phyloP scores from a whole-genome alignment of 2,113 vertebrate species.

The Malaclemys terrapin region DNA sequence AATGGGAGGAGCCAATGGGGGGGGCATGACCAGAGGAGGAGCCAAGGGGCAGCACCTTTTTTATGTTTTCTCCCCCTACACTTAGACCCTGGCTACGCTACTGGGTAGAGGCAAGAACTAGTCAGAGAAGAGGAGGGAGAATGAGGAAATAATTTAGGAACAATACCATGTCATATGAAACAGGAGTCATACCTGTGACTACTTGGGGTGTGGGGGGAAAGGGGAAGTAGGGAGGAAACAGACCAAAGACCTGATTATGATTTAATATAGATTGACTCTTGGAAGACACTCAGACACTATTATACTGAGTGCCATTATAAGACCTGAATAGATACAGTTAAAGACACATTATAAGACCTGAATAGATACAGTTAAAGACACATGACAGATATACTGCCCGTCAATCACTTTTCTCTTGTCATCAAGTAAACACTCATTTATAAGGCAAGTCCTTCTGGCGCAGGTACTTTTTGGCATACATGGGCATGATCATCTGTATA shows the following conservation, averaged over 20 bases:
- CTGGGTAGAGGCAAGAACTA: fast-evolving
- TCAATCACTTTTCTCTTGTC: not conserved
- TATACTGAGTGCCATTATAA: not conserved
- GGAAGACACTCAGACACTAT: fast-evolving
- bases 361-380: fast-evolving
- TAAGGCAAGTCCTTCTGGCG: not conserved
- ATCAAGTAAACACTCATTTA: not conserved
- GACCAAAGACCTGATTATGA: not conserved
- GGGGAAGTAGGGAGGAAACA: fast-evolving
- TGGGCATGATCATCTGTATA: fast-evolving
- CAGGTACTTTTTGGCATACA: not conserved
- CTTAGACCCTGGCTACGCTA: too few relatives aligned
- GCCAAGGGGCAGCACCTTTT: too few relatives aligned
- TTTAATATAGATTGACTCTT: not conserved
- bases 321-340: fast-evolving
- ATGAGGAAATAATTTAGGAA: not conserved
- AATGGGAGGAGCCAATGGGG: too few relatives aligned
- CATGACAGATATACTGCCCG: not conserved
- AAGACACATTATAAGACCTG: not conserved
- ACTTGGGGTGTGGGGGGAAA: fast-evolving
- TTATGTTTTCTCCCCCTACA: too few relatives aligned
- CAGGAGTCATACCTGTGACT: not conserved
- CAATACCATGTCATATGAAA: not conserved
- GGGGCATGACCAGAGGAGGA: too few relatives aligned
- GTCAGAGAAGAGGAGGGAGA: not conserved